Conservation (phyloP, 2,113 vertebrate genomes). For the Tragelaphus buxtoni region DNA sequence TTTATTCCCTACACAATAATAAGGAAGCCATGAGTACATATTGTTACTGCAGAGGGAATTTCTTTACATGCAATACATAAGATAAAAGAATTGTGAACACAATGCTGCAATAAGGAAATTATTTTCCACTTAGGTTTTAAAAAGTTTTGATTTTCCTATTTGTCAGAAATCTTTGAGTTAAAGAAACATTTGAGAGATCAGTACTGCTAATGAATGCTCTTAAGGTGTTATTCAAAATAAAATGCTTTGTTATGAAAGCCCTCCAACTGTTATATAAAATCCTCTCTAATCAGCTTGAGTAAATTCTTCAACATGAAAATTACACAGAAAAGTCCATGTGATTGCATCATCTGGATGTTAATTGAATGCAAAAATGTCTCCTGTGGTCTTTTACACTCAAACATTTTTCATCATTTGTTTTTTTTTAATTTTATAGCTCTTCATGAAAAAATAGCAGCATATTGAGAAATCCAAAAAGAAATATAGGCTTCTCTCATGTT, state of each 20-base stretch:
- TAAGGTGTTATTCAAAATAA: constrained; percentile 39
- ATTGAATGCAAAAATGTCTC: background rate
- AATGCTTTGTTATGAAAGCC: constrained; percentile 48
- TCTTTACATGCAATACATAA: background rate
- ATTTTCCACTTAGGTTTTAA: background rate
- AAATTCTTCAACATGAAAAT: constrained; percentile 31
- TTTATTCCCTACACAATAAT: background rate
- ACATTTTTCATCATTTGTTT: background rate
- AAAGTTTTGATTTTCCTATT: constrained; percentile 17
- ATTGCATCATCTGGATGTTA: background rate
- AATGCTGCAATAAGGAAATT: background rate
- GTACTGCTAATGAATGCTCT: background rate
- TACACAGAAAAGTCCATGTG: background rate
- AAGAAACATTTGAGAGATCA: constrained; percentile 28
- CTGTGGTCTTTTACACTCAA: background rate
- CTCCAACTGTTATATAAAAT: constrained; percentile 49
- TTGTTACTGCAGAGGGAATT: background rate
- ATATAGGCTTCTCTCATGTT: background rate
- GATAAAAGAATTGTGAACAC: background rate
- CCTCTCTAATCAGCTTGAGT: constrained; percentile 30
- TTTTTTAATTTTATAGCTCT: background rate
- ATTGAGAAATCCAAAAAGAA: background rate
- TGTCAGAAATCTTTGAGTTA: background rate
- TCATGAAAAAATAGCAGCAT: background rate
- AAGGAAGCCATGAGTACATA: background rate